Evolutionary conservation across 1,140 invertebrate genomes (phyloP), one percentile per base, ranked within the genome.

Genomic region (Cepaea nemoralis): DNA sequence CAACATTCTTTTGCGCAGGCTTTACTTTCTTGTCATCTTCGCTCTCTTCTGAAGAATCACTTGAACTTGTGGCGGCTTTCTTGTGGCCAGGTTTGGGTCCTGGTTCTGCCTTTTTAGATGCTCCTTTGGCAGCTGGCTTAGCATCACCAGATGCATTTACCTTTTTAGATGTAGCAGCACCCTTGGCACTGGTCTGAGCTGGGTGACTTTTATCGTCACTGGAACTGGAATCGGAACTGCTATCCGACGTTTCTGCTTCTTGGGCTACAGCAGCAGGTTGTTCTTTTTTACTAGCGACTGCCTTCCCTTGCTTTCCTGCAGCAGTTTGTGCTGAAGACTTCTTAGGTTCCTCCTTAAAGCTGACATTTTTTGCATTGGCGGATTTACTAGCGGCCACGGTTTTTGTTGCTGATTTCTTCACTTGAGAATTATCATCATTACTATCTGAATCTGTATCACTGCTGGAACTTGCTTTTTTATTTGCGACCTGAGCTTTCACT

Each of bases 381-480:
- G 3, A 22, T 55, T 55, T 55, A 55, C 27, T 63, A 2, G 45
- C 0, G 14, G 42, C 35, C 35, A 16, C 22, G 0, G 2, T 42
- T 50, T 80, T 80, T 22, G 82, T 24, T 14, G 77, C 22, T 48
- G 19, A 27, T 66, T 59, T 70, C 19, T 79, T 50, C 1, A 71
- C 31, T 10, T 45, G 45, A n/a, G 50, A 27, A 35, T 79, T 77
- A 66, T 48, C 71, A 45, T 74, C 84, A 74, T 78, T 82, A 37
- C n/a, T n/a, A n/a, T 84, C 83, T 33, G 48, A 76, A 40, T 77
- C 40, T 14, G 71, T 50, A 48, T 50, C 71, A 74, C 71, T 74
- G 27, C 40, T 45, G n/a, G 71, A 74, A 12, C 63, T 77, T 50
- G 50, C 69, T 45, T 82, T 83, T 45, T 48, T 48, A 12, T 24